Percentiles rank a stretch among this genome's conserved stretches.
Conservation (phyloP, 2,888 invertebrate genomes). For the Trisateles emortualis region DNA sequence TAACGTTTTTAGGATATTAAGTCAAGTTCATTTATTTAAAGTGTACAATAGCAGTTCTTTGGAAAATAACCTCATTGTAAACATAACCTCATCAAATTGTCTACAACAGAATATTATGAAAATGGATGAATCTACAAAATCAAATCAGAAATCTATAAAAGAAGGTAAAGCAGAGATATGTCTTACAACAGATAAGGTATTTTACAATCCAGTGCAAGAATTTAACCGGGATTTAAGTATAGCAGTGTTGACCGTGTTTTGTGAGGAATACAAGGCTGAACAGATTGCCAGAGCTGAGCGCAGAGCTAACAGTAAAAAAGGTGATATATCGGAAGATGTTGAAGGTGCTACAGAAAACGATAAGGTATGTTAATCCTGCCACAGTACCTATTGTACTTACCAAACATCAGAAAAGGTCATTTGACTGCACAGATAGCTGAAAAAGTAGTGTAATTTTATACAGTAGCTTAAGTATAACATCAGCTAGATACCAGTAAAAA, state of each 20-base stretch:
- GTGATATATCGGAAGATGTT: conserved; percentile 38
- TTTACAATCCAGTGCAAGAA: conserved; percentile 99
- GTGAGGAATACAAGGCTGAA: conserved; percentile 78
- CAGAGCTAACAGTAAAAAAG: conserved; percentile 48
- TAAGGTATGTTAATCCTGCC: conserved; percentile 11
- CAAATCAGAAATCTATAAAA: conserved; percentile 77
- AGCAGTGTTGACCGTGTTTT: conserved; percentile 90
- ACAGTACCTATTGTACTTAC: not conserved
- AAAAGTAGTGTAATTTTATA: too few species aligned
- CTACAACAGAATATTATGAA: conserved; percentile 55
- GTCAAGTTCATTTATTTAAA: conserved; percentile 27
- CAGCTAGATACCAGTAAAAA: too few species aligned
- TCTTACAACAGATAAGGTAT: conserved; percentile 92
- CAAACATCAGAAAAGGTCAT: too few species aligned
- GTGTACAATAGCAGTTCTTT: not conserved
- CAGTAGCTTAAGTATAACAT: too few species aligned
- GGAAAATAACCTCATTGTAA: conserved; percentile 18
- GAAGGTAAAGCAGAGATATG: conserved; percentile 94
- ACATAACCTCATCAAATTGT: conserved; percentile 24
- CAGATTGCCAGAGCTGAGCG: conserved; percentile 55
- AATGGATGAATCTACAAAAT: conserved; percentile 64
- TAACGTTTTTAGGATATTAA: conserved; percentile 19
- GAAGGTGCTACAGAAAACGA: conserved; percentile 28
- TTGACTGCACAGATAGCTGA: too few species aligned
- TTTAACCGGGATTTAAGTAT: conserved; percentile 98